These are phyloP conservation scores for Blennius ocellaris DNA, from an alignment of 2,113 vertebrate genomes.

Conservation along the genomic window DNA sequence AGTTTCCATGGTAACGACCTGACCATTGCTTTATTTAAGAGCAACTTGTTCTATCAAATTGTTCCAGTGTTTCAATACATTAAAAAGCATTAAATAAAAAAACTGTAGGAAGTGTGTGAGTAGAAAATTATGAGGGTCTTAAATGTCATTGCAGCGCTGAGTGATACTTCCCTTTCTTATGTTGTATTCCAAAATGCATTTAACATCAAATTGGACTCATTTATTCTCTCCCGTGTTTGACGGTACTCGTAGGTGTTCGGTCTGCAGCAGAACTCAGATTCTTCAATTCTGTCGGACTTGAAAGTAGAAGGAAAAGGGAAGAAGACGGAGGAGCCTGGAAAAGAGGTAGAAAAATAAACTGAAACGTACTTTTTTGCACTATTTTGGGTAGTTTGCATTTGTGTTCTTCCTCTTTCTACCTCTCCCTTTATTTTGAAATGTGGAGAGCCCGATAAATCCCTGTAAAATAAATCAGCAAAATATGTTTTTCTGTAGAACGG, in stretches of 20 bases:
- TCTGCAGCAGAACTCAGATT: conserved; percentile 88
- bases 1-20: conserved; percentile 55
- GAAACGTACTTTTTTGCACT: no score
- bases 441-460: not conserved
- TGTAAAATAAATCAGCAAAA: not conserved
- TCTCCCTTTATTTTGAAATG: not conserved
- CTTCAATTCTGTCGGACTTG: conserved; percentile 46
- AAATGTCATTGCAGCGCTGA: no score
- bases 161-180: no score
- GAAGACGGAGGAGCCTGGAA: conserved; percentile 80
- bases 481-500: conserved; percentile 8
- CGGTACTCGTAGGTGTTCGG: conserved; percentile 89
- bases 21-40: conserved; percentile 31
- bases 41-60: conserved; percentile 4
- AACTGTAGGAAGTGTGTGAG: conserved; percentile 4
- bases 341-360: conserved; percentile 83
- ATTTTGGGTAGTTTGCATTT: no score
- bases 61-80: conserved; percentile 16
- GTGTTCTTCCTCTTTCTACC: no score
- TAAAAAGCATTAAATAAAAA: not conserved
- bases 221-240: not conserved
- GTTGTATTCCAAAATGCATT: no score
- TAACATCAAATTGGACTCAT: no score
- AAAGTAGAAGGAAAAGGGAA: conserved; percentile 79
- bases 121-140: not conserved